Conservation (phyloP, 2,888 invertebrate genomes). For the Rotaria sp. region DNA sequence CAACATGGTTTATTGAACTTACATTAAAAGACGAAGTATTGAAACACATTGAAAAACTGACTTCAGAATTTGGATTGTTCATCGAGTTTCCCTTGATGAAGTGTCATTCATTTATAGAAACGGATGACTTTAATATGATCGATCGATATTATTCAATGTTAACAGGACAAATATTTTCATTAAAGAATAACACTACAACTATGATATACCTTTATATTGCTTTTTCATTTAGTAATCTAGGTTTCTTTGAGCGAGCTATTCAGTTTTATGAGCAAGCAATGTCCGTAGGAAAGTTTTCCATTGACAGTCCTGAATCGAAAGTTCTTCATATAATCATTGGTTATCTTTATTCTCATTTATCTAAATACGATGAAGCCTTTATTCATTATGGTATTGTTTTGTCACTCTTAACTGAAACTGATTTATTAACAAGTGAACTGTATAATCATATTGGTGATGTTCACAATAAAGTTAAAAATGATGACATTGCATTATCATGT, state of each 20-base stretch:
- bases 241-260: neutral
- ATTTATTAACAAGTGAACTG: neutral
- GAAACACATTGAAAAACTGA: neutral
- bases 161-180: neutral
- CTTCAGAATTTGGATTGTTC: neutral
- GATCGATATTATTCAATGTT: neutral
- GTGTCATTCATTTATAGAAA: neutral
- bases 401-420: neutral
- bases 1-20: too few relatives aligned
- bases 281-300: neutral
- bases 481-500: neutral
- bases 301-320: neutral
- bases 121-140: neutral
- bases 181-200: neutral
- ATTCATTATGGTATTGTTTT: neutral
- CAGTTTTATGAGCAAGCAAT: neutral
- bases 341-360: neutral
- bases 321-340: neutral
- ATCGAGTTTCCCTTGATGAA: fast-evolving
- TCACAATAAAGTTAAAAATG: neutral
- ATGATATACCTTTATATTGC: neutral
- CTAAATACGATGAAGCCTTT: neutral
- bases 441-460: neutral
- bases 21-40: neutral
- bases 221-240: neutral